Base-by-base conservation (phyloP, 2,797 vertebrate species). In the Danio kyathit region DNA sequence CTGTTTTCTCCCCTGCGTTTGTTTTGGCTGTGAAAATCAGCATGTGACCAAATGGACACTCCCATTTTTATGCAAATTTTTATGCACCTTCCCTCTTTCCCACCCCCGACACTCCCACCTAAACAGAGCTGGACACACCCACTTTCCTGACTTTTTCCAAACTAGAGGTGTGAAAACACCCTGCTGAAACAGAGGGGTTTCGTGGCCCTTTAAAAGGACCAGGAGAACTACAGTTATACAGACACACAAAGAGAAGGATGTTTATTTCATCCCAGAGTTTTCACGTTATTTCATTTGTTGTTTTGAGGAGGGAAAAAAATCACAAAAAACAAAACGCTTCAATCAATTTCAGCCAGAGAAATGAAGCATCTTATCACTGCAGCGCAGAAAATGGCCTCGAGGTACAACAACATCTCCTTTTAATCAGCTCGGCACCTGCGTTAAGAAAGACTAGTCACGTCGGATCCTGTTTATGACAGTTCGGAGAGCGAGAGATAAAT, bases 331-430 rank as follows among this genome's bases (percentile, higher is more conserved):
- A n/a, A n/a, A n/a, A n/a, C n/a, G 1, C 75, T 80, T 61, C 61
- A 57, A 64, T 76, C 43, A 59, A 76, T 76, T 82, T 79, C 38
- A 82, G 57, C 14, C 16, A 14, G 19, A 67, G 43, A 29, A 73
- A 80, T 16, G 43, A 82, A 73, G 67, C 72, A 64, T 72, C 16
- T 82, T 73, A 76, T 76, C 65, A 63, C 19, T 76, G 41, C 40
- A 73, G 40, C 56, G n/a, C 17, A 13, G 2, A 13, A 79, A 73
- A 64, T 48, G 29, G 6, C 60, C 21, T 21, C 0, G 16, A 19
- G 43, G 57, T 67, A 48, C 59, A 69, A 67, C 38, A 40, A 17
- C 40, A 63, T 51, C 52, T 69, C 74, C 10, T 11, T 57, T 74
- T 84, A 67, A 67, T 76, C 52, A 85, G 48, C 10, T n/a, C 29